Evolutionary conservation across 2,797 vertebrate genomes (phyloP), one percentile per base, ranked within the genome.

Genomic region (Mus minutoides): DNA sequence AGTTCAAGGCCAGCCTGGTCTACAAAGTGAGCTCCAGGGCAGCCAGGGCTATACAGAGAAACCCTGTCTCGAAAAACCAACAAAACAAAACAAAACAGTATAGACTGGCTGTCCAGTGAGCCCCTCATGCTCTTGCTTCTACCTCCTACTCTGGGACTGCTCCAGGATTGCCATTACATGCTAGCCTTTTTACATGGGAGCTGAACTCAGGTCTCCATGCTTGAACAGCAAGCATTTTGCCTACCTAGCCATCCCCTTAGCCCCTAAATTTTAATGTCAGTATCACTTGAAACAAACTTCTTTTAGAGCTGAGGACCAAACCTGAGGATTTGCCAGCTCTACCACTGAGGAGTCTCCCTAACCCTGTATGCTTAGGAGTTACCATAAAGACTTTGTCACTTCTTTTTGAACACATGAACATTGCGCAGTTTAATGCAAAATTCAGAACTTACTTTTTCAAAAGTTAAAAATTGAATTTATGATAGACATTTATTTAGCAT

Each of bases 351-450:
- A 43, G 19, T 12, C 12, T 54, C 67, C 49, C 67, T 88, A 58
- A 54, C 26, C 52, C n/a, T 31, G 1, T 21, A 43, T 75, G 64
- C n/a, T 88, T 56, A 56, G n/a, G 85, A 40, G 37, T 69, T 34
- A 85, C 29, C 31, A 14, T 19, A 54, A 87, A 71, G 49, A 56
- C 67, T 29, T 87, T n/a, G 31, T 21, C 22, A 34, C 46, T 52
- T 85, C 21, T 67, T 40, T 87, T 56, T 73, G n/a, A 40, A 58
- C 24, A 92, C 92, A 78, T 82, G 34, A 26, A 56, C 92, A 78
- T 91, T 22, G 91, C 83, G 83, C 82, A 97, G 82, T 88, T 83
- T 94, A 21, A 54, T 94, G 43, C 52, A 87, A 78, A 80, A 87
- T 24, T 87, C 67, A 93, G 29, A 21, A 31, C 92, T 93, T 89